Conservation (phyloP, 2,888 invertebrate genomes). For the Sipunculus nudus region DNA sequence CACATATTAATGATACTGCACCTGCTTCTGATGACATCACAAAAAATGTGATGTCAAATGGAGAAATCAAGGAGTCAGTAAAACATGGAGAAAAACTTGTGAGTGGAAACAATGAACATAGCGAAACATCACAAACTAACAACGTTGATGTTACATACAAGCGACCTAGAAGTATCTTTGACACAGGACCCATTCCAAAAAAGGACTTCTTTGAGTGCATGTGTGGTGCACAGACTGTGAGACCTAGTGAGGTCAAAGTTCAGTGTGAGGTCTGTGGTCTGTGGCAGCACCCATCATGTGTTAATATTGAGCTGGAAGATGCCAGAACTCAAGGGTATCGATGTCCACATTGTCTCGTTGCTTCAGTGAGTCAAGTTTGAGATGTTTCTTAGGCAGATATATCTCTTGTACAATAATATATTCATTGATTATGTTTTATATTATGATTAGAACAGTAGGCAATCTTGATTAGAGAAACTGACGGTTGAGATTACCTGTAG, state of each 20-base stretch:
- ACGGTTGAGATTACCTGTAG: no score
- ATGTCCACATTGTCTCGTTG: slow-evolving; percentile 77
- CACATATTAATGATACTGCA: no score
- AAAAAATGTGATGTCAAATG: no score
- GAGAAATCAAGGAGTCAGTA: no score
- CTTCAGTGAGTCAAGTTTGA: slow-evolving; percentile 54
- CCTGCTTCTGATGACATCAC: no score
- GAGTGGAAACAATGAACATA: not conserved
- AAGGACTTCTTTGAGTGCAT: slow-evolving; percentile 14
- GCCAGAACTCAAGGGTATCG: slow-evolving; percentile 67
- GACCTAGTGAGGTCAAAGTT: slow-evolving; percentile 53
- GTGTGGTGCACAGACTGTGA: slow-evolving; percentile 7
- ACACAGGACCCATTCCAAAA: not conserved
- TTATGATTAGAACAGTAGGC: no score
- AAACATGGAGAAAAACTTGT: no score
- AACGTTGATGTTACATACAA: not conserved
- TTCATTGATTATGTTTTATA: no score
- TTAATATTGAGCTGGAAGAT: slow-evolving; percentile 68
- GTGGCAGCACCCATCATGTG: slow-evolving; percentile 75
- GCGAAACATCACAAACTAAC: not conserved
- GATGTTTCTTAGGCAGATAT: no score
- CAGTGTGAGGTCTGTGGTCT: slow-evolving; percentile 72
- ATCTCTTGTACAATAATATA: no score
- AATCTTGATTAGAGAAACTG: no score
- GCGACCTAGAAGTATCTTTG: not conserved